Conservation (phyloP, 2,888 invertebrate species). For the Lissonota sp. region DNA sequence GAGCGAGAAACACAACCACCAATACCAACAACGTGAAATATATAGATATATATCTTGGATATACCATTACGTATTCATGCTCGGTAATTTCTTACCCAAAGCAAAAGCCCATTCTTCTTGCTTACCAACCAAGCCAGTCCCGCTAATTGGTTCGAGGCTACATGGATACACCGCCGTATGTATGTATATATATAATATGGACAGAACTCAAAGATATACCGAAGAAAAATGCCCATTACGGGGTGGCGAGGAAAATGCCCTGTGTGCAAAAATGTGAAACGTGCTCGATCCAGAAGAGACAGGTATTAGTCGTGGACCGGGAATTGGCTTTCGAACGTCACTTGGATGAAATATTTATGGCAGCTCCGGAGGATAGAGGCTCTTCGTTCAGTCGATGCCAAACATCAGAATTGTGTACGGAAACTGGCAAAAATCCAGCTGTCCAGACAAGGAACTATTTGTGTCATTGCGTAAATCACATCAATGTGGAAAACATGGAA, state of each 20-base stretch:
- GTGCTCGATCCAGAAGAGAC: constrained; percentile 37
- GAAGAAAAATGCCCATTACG: constrained; percentile 24
- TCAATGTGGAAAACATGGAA: neutral
- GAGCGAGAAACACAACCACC: constrained; percentile 25
- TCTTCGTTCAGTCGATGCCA: constrained; percentile 8
- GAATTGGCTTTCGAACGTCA: constrained; percentile 51
- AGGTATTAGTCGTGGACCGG: constrained; percentile 29
- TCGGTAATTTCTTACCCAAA: constrained; percentile 70
- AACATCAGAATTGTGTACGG: constrained; percentile 8
- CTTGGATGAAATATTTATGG: constrained; percentile 58
- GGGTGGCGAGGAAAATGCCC: constrained; percentile 26
- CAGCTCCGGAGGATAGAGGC: constrained; percentile 12
- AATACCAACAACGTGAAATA: constrained; percentile 61
- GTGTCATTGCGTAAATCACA: neutral
- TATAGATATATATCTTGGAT: constrained; percentile 30
- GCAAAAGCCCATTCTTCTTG: constrained; percentile 71
- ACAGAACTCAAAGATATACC: neutral
- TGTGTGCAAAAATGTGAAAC: constrained; percentile 42
- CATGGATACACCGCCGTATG: constrained; percentile 17
- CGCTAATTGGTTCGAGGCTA: constrained; percentile 71
- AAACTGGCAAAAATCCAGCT: neutral
- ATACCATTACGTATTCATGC: constrained; percentile 68
- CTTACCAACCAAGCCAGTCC: constrained; percentile 59
- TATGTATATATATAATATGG: constrained; percentile 3
- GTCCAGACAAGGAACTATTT: neutral